Base-by-base conservation (phyloP, 2,888 invertebrate genomes). In the Podabrus alpinus region DNA sequence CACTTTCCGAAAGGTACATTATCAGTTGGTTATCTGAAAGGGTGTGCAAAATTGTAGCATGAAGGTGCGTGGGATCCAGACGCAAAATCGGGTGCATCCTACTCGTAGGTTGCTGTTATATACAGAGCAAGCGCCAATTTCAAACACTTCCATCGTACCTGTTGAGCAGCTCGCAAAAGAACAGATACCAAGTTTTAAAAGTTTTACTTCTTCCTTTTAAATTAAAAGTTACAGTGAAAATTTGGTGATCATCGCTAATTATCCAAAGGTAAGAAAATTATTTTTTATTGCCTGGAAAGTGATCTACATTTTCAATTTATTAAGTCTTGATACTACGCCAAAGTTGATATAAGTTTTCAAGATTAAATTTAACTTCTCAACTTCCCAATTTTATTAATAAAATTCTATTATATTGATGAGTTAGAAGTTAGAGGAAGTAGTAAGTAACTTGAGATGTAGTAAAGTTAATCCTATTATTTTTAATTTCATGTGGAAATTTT, bases 111-210 rank as follows among this genome's bases (percentile, higher is more conserved):
- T 74, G 68, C 78, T 76, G 68, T 77, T 78, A 79, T 79, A 77
- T 76, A 79, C 78, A 75, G 78, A 76, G 78, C 78, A 78, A 75
- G 78, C 79, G 79, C 78, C 79, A 78, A 78, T 78, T 79, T 79
- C 74, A 79, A 79, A 79, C 78, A 78, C 77, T 78, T 77, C 70
- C 73, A 76, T 72, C 73, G 73, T 76, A 79, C 79, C 79, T 79
- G 79, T 79, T 79, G 79, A 79, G 73, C 77, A 75, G 79, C 69
- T 76, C 73, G 66, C 73, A 73, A 73, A 64, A 64, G 62, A 64
- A 64, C 62, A 64, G 62, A 17, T 17, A 64, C 15, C 17, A 64
- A 64, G 62, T 64, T 61, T 61, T 64, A 19, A 64, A 21, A 64
- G 62, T 15, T 64, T 64, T 16, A 45, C 45, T 45, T 45, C 45